Percentiles rank a stretch among this genome's conserved stretches.
Evolutionary conservation across 2,113 vertebrate genomes (phyloP).

Genomic region (Calonectris borealis): DNA sequence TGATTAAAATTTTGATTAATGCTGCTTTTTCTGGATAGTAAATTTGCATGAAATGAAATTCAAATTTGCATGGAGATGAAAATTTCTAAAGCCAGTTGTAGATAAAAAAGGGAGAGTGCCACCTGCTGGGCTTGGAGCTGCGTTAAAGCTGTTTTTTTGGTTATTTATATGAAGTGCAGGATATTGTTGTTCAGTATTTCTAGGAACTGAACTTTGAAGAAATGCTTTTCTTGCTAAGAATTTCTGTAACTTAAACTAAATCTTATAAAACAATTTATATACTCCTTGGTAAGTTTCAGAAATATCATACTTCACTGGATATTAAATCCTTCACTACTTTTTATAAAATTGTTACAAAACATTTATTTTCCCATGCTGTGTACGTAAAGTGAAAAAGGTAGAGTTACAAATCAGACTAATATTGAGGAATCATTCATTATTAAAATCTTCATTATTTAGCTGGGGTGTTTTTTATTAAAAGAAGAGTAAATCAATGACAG

Average conservation of each 20-base stretch:
- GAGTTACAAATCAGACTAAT: not conserved
- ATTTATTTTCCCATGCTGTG: not conserved
- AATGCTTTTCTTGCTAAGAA: not conserved
- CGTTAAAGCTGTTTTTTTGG: not conserved
- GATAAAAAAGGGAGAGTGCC: not conserved
- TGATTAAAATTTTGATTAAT: not conserved
- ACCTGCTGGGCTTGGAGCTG: not conserved
- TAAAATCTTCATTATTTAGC: not conserved
- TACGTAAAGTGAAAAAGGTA: not conserved
- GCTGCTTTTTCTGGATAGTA: not conserved
- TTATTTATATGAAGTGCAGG: not conserved
- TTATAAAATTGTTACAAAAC: not conserved
- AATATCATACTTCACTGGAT: not conserved
- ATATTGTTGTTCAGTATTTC: not conserved
- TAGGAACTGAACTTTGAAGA: not conserved
- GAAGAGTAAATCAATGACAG: not conserved
- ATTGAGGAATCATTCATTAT: not conserved
- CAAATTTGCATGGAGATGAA: not conserved
- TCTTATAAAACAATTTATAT: not conserved
- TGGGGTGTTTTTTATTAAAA: not conserved
- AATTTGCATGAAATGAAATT: slow-evolving; percentile 7
- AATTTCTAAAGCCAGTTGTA: not conserved
- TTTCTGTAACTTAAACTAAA: not conserved
- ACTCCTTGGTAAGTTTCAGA: not conserved
- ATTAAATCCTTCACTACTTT: not conserved